Conservation (phyloP, 1,140 invertebrate species). For the Drosophila nikananu region DNA sequence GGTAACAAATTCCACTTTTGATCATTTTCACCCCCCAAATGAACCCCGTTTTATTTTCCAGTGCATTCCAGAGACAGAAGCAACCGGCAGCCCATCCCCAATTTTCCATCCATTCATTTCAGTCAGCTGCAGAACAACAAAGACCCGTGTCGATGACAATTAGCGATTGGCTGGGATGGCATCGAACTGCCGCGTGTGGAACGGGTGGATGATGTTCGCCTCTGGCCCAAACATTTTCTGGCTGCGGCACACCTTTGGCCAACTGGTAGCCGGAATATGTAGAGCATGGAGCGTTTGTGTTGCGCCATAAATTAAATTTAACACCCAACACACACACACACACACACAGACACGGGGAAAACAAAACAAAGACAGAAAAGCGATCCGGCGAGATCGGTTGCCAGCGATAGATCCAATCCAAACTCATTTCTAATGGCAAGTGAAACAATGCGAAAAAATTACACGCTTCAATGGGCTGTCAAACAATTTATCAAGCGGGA, state of each 20-base stretch:
- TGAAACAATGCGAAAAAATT: constrained; percentile 57
- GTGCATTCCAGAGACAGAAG: constrained; percentile 26
- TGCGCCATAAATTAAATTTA: constrained; percentile 82
- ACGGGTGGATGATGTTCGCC: constrained; percentile 22
- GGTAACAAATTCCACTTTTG: neutral
- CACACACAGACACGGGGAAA: neutral
- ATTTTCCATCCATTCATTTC: constrained; percentile 63
- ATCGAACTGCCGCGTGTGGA: constrained; percentile 27
- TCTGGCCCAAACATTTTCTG: constrained; percentile 53
- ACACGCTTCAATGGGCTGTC: constrained; percentile 46
- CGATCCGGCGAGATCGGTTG: constrained; percentile 49
- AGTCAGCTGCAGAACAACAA: constrained; percentile 67
- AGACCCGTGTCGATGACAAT: constrained; percentile 79
- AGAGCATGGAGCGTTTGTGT: constrained; percentile 77
- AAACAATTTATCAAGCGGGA: constrained; percentile 52
- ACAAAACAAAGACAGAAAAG: constrained; percentile 16
- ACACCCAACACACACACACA: constrained; percentile 46
- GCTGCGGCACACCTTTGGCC: constrained; percentile 44
- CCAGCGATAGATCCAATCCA: constrained; percentile 30
- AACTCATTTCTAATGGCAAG: constrained; percentile 53
- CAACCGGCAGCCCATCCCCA: constrained; percentile 62
- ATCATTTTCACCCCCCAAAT: neutral
- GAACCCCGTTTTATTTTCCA: neutral
- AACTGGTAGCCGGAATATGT: constrained; percentile 70
- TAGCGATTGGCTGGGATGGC: constrained; percentile 71